Conservation (phyloP, 1,140 invertebrate species). For the Anagrus nilaparvatae region DNA sequence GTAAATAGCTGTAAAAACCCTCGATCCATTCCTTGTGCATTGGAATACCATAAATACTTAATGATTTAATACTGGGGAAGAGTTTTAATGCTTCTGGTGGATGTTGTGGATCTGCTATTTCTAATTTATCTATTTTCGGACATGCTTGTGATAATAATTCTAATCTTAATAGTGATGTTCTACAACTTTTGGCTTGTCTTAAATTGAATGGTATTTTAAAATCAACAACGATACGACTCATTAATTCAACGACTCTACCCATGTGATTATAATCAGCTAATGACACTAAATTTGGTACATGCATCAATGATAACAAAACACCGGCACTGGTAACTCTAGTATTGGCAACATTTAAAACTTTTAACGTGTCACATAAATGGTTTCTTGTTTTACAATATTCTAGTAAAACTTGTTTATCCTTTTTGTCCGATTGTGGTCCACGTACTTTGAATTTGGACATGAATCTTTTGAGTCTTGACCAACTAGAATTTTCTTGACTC, state of each 20-base stretch:
- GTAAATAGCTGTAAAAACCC: constrained; percentile 37
- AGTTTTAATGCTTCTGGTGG: constrained; percentile 33
- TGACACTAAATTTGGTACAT: constrained; percentile 37
- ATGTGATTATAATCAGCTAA: constrained; percentile 41
- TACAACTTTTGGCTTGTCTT: constrained; percentile 31
- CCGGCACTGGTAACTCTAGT: constrained; percentile 39
- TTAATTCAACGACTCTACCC: constrained; percentile 37
- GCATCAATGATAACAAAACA: constrained; percentile 35
- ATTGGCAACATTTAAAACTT: constrained; percentile 39
- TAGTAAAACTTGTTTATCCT: constrained; percentile 31
- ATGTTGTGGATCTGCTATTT: constrained; percentile 39
- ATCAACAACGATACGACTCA: constrained; percentile 28
- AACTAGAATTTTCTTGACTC: constrained; percentile 22
- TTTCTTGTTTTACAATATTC: constrained; percentile 38
- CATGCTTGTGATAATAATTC: constrained; percentile 38
- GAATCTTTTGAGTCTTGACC: constrained; percentile 31
- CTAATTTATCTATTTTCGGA: constrained; percentile 35
- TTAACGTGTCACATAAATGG: constrained; percentile 35
- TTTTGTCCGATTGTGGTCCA: constrained; percentile 22
- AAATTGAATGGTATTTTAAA: constrained; percentile 33
- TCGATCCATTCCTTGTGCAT: constrained; percentile 33
- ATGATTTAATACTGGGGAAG: constrained; percentile 34
- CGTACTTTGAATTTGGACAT: constrained; percentile 26
- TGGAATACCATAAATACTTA: constrained; percentile 38
- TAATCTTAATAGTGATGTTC: constrained; percentile 32